These are phyloP conservation scores for Noctua janthina DNA, from an alignment of 2,888 invertebrate genomes.

Conservation along the genomic window DNA sequence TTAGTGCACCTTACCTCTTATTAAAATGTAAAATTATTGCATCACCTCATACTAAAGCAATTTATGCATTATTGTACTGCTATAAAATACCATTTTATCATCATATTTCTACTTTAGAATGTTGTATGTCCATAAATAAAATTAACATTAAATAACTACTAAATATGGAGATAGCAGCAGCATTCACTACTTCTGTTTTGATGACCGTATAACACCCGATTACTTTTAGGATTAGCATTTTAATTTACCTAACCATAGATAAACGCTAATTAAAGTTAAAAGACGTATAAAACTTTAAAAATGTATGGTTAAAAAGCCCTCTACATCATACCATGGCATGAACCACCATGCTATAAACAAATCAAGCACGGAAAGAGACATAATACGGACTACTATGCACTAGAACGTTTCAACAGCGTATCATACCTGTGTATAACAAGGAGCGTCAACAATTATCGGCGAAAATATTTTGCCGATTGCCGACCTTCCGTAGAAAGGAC, in stretches of 20 bases:
- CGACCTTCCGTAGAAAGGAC: too few relatives aligned
- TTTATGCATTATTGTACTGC: slow-evolving; percentile 32
- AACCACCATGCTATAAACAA: neutral
- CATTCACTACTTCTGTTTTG: slow-evolving; percentile 9
- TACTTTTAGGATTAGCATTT: neutral
- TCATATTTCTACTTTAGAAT: slow-evolving; percentile 34
- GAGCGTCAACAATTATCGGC: neutral
- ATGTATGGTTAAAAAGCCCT: neutral
- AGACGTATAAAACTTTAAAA: neutral
- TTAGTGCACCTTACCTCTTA: neutral
- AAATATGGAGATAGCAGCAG: neutral
- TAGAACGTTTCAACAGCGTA: neutral
- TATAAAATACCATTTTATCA: slow-evolving; percentile 39
- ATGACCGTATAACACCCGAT: neutral
- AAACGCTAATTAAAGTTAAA: neutral
- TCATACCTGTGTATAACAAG: neutral
- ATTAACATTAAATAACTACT: slow-evolving; percentile 20
- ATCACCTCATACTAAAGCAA: slow-evolving; percentile 24
- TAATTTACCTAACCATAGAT: neutral
- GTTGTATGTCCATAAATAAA: slow-evolving; percentile 20
- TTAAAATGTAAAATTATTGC: slow-evolving; percentile 21
- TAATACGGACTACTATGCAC: neutral
- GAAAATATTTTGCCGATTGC: neutral
- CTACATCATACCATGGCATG: neutral
- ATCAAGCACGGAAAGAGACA: neutral